Evolutionary conservation across 2,797 vertebrate genomes (phyloP).

Genomic region (Pelobates cultripes): DNA sequence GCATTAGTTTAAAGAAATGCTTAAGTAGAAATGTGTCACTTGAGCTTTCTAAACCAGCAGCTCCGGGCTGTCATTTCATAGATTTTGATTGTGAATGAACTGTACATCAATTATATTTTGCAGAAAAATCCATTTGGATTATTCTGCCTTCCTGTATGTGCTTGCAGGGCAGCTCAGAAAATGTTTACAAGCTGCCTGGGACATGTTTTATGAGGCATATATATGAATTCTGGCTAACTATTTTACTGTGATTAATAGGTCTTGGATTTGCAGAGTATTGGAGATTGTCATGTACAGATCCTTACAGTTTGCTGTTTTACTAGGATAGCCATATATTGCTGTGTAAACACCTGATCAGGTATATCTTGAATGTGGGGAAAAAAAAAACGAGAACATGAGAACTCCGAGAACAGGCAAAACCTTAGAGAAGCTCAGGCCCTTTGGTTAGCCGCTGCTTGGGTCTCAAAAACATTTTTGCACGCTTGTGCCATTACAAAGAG

Average conservation of each 20-base stretch:
- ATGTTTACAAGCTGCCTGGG: slow-evolving; percentile 11
- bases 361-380: too few species aligned
- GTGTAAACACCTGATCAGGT: too few species aligned
- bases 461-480: too few species aligned
- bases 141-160: slow-evolving; percentile 7
- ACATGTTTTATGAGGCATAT: slow-evolving; percentile 12
- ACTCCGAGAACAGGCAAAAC: too few species aligned
- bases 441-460: too few species aligned
- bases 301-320: too few species aligned
- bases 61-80: slow-evolving; percentile 24
- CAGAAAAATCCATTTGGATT: slow-evolving; percentile 15
- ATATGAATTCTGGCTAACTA: not conserved
- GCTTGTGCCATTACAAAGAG: too few species aligned
- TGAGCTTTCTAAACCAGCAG: slow-evolving; percentile 3
- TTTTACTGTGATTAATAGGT: not conserved
- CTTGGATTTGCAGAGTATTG: not conserved
- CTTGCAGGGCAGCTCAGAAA: not conserved
- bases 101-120: slow-evolving; percentile 18
- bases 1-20: slow-evolving; percentile 11
- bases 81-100: not conserved
- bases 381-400: too few species aligned
- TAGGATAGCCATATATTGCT: too few species aligned
- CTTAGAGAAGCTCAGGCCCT: too few species aligned
- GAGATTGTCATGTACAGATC: slow-evolving; percentile 1
- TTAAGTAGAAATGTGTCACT: slow-evolving; percentile 11